Evolutionary conservation across 2,113 vertebrate species (phyloP).

Genomic region (Neodontobutis hainanensis): DNA sequence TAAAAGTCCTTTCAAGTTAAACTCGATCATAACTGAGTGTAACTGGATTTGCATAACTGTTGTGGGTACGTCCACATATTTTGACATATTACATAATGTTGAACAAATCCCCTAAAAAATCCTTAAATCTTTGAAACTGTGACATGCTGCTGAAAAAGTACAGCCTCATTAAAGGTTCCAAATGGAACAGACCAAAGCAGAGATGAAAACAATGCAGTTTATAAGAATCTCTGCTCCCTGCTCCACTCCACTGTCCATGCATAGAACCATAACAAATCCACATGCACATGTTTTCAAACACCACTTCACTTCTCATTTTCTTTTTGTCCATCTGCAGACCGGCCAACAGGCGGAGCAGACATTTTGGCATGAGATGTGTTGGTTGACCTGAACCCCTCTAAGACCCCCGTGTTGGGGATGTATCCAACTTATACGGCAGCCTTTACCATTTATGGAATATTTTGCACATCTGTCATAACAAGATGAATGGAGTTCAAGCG

Average conservation of each 20-base stretch:
- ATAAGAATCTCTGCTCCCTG: not conserved
- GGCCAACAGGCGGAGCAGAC: not conserved
- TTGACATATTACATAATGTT: not conserved
- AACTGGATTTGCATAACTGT: not conserved
- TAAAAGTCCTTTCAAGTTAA: too few species aligned
- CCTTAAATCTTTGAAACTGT: not conserved
- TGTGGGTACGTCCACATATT: not conserved
- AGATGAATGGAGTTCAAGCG: conserved; percentile 71
- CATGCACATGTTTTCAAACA: conserved; percentile 8
- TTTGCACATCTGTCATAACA: conserved; percentile 81
- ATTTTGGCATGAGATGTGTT: conserved; percentile 66
- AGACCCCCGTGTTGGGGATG: conserved; percentile 39
- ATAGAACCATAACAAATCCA: conserved; percentile 22
- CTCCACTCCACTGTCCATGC: not conserved
- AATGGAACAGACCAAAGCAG: not conserved
- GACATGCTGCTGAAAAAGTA: not conserved
- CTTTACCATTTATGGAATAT: conserved; percentile 62
- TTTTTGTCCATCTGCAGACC: not conserved
- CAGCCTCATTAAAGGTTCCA: not conserved
- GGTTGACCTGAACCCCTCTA: conserved; percentile 15
- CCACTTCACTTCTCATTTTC: not conserved
- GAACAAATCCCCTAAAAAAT: not conserved
- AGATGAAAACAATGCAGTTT: not conserved
- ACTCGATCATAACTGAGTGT: too few species aligned
- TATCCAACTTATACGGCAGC: conserved; percentile 37